A percentile compares a stretch with the other conserved stretches of the same genome.
These are phyloP conservation scores for Cyrtonyx montezumae DNA, from an alignment of 2,113 vertebrate species.

Conservation along the genomic window DNA sequence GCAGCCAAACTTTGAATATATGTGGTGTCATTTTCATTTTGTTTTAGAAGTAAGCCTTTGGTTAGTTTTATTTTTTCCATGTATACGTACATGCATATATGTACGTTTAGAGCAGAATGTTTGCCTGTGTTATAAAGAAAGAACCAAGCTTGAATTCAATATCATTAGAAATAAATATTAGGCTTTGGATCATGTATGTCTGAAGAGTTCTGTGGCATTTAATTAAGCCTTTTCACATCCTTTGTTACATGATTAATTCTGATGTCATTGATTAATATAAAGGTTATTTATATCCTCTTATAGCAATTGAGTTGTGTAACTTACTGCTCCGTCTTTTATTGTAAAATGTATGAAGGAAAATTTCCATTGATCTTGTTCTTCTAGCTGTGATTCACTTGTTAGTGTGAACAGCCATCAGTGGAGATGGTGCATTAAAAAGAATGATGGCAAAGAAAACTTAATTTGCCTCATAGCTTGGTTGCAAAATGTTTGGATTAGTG, in stretches of 20 bases:
- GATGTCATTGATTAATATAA: slow-evolving; percentile 4
- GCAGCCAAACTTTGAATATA: too few relatives aligned
- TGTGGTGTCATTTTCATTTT: background rate
- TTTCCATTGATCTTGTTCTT: slow-evolving; percentile 41
- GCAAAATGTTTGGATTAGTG: background rate
- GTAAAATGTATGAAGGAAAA: slow-evolving; percentile 15
- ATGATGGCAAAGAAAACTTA: background rate
- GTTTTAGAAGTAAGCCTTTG: accelerated
- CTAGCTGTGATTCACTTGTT: background rate
- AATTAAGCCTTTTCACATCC: slow-evolving; percentile 25
- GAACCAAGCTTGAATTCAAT: background rate
- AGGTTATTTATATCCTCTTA: slow-evolving; percentile 38
- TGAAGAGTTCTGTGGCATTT: slow-evolving; percentile 10
- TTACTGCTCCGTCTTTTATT: slow-evolving; percentile 34
- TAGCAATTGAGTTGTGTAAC: slow-evolving; percentile 31
- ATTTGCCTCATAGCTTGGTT: background rate
- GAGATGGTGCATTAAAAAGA: background rate
- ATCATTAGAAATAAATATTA: background rate
- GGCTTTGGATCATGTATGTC: background rate
- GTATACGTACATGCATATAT: background rate
- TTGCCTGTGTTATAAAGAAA: background rate
- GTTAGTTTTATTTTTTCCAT: background rate
- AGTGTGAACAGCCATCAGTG: background rate
- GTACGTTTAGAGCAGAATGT: background rate
- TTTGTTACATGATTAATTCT: slow-evolving; percentile 29